Evolutionary conservation across 2,888 invertebrate species (phyloP), one percentile per base, ranked within the genome.

Genomic region (Eristalis arbustorum): DNA sequence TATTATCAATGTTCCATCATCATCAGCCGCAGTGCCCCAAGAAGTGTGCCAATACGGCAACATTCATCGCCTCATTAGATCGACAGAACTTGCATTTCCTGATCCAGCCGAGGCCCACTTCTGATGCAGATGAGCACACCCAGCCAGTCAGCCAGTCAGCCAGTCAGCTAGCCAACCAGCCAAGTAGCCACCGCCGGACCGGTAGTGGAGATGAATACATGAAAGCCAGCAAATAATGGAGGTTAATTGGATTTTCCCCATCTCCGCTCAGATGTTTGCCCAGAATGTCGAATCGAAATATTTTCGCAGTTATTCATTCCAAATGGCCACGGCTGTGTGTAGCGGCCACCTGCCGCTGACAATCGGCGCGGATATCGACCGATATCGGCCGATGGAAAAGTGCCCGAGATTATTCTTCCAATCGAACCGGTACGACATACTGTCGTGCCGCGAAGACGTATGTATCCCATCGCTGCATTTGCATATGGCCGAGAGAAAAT

Each of bases 31-130:
- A 66, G n/a, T 56, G 62, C 69, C n/a, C 40, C 42, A 34, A 79
- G 37, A 82, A 87, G 87, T 87, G 72, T 83, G 87, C 74, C 87
- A 83, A 42, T 59, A 66, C 72, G 63, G 76, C 67, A 28, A 23
- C 62, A 69, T 25, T 78, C 85, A 77, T 73, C 37, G 76, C 69
- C 73, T 69, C 72, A 85, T 68, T 68, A 72, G 75, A 73, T 76
- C 42, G 34, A 57, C 67, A 3, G 40, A 71, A 82, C 78, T 67
- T 74, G 78, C 85, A 78, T 75, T 82, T 87, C 85, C 85, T 87
- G 85, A 82, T 78, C 31, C 34, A 56, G 13, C 23, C 69, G 59
- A 56, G 84, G 34, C 77, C 75, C 63, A 67, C 63, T 79, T 80
- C 61, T 40, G 25, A 61, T 73, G 75, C 64, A 74, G 68, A 31